Percentiles rank a stretch among this genome's conserved stretches.
Conservation (phyloP, 2,888 invertebrate species). For the Pomacea canaliculata region DNA sequence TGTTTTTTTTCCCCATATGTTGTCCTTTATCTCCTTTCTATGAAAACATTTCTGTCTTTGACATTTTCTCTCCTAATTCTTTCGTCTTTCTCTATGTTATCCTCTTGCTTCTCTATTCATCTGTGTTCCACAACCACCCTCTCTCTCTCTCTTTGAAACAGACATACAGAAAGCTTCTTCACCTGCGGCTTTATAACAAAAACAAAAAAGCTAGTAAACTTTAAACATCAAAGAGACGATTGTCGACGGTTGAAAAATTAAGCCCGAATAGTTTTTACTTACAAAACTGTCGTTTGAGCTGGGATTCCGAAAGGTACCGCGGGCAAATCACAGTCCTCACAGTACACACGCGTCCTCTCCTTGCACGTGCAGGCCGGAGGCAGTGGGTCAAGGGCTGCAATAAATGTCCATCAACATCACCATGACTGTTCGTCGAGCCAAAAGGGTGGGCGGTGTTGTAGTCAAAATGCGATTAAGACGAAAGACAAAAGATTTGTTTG, state of each 20-base stretch:
- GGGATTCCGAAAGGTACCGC: conserved; percentile 26
- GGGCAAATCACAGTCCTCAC: conserved; percentile 15
- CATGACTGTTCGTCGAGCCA: no score
- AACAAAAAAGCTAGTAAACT: no score
- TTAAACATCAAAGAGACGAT: no score
- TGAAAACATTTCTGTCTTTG: neutral
- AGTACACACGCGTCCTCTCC: conserved; percentile 18
- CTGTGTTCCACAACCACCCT: neutral
- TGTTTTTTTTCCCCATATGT: neutral
- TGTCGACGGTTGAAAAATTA: neutral
- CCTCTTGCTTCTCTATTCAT: neutral
- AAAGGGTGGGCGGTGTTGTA: neutral
- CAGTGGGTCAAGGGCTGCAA: conserved; percentile 19
- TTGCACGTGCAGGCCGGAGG: conserved; percentile 28
- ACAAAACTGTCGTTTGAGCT: conserved; percentile 20
- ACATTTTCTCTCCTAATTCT: neutral
- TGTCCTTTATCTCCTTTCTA: neutral
- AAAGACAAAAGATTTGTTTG: no score
- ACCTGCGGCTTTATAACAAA: no score
- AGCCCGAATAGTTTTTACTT: conserved; percentile 2
- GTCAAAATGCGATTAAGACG: no score
- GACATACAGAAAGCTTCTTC: no score
- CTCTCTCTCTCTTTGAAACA: neutral
- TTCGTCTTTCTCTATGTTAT: neutral
- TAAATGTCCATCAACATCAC: neutral